Base-by-base conservation (phyloP, 2,797 vertebrate species). In the Phylloscopus collybita region DNA sequence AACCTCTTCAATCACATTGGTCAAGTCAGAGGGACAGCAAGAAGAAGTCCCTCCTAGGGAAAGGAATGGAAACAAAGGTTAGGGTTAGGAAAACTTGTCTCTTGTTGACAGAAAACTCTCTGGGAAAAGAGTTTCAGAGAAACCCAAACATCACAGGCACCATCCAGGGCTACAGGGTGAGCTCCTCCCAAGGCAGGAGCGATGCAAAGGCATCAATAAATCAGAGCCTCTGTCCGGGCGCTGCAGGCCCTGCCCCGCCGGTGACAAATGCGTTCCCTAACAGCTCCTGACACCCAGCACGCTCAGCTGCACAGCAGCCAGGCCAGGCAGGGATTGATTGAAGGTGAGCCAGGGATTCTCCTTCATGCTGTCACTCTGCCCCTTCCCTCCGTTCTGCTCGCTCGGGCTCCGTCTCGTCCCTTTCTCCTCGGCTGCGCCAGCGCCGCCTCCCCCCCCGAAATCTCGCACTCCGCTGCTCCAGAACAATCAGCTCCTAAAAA, bases 261-360 rank as follows among this genome's bases (percentile, higher is more conserved):
- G 26, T 97, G 96, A 97, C 93, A 89, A 97, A 97, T 95, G 94
- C 30, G 38, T 91, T 94, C 82, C 91, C 95, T 97, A 96, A 97
- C 91, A 90, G 89, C 69, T 86, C 54, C 53, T 93, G 96, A 97
- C 96, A 97, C 64, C 45, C 16, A 0, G 5, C 91, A 89, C 72
- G 80, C 94, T 65, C 90, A 87, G 96, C 91, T 70, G 81, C 93
- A 82, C 92, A 83, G 75, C 25, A 64, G 85, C 32, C 0, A 16
- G 59, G 38, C 38, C 79, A 96, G 97, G 97, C 94, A 88, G 96
- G 97, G 97, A 98, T 97, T 98, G 98, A 98, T 97, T 96, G 98
- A 98, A 98, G 98, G 98, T 98, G 98, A 98, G 98, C 96, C 93
- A 98, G 97, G 93, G 97, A 97, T 97, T 98, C 97, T 98, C 98